Evolutionary conservation across 2,888 invertebrate genomes (phyloP), one percentile per base, ranked within the genome.

Genomic region (Lochmaea capreae): DNA sequence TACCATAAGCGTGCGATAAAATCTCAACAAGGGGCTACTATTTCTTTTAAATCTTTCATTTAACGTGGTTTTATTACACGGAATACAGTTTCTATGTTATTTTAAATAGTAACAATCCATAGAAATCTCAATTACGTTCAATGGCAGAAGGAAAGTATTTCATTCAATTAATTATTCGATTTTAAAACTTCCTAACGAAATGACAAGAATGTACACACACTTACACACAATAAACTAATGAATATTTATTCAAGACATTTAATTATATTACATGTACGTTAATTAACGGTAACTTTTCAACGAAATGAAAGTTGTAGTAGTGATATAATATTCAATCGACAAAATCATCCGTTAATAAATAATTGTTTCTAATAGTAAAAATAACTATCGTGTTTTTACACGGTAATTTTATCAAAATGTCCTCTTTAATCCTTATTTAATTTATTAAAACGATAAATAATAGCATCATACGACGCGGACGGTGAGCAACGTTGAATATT

Each of bases 351-450:
- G 16, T 63, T 61, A 70, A 70, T 70, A 49, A 26, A 26, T 26
- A 26, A 26, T 26, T 26, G 52, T 65, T 70, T 54, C 54, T 66
- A 70, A 66, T 71, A 46, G 18, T 58, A 26, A 46, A 58, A 67
- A 33, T 42, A 26, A n/a, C 18, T 22, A 43, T 67, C 43, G 43
- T 67, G 58, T 22, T 57, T 18, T 22, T 18, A 39, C n/a, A 43
- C 49, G 59, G n/a, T 61, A 67, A 67, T 49, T 46, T 54, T 8
- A 33, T 33, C 8, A 8, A 33, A n/a, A 33, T 33, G 58, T 57
- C 10, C 42, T 22, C n/a, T 22, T 43, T 10, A 61, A 2, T 62
- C 2, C 14, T 67, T 58, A 67, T 57, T 67, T 65, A 52, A 65
- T 66, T n/a, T 46, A 49, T 59, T 58, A 39, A 54, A 43, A 12